Evolutionary conservation across 1,140 invertebrate genomes (phyloP).

Genomic region (Ceratina japonica): DNA sequence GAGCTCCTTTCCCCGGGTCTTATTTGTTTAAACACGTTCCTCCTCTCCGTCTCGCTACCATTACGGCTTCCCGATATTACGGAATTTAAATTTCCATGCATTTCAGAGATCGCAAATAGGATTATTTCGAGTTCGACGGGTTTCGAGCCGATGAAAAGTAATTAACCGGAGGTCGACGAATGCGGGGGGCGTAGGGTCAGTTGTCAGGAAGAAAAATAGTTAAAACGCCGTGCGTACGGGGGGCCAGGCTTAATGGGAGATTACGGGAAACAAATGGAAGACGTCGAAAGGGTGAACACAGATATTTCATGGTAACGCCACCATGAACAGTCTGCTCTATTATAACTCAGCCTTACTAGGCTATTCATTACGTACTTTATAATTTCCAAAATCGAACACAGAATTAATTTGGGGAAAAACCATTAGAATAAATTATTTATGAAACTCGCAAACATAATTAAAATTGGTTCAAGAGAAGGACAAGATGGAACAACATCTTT

Average conservation of each 20-base stretch:
- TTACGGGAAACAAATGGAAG: constrained; percentile 19
- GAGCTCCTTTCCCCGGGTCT: neutral
- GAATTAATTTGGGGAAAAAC: no score
- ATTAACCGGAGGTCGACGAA: constrained; percentile 3
- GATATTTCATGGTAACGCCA: constrained; percentile 12
- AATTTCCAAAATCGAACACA: neutral
- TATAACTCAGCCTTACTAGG: neutral
- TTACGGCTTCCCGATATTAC: no score
- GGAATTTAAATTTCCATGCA: neutral
- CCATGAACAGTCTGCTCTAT: no score
- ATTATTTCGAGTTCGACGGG: no score
- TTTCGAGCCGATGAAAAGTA: neutral
- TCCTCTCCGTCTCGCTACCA: no score
- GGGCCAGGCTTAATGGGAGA: neutral
- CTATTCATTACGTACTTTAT: neutral
- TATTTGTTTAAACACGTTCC: neutral
- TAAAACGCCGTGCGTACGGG: neutral
- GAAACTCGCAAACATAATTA: no score
- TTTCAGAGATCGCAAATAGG: neutral
- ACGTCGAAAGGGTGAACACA: neutral
- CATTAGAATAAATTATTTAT: no score
- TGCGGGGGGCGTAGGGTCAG: neutral
- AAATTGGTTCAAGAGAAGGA: no score
- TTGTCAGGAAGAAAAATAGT: constrained; percentile 6
- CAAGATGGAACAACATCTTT: no score